Evolutionary conservation across 2,888 invertebrate species (phyloP).

Genomic region (Perithous albicinctus): DNA sequence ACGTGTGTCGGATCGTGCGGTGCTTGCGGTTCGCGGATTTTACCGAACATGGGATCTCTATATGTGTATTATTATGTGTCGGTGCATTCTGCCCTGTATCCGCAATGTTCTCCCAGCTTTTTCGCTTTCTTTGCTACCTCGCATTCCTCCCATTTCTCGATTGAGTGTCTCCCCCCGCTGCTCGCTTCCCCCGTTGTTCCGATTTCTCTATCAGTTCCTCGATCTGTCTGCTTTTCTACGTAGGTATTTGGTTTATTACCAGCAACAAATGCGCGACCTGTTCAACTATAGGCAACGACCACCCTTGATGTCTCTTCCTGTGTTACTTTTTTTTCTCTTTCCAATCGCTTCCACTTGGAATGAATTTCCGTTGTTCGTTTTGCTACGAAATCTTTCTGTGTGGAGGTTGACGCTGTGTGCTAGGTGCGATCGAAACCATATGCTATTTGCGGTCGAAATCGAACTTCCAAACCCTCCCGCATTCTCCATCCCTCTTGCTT

Average conservation of each 20-base stretch:
- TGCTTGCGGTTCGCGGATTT: slow-evolving; percentile 81
- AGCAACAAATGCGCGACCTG: slow-evolving; percentile 35
- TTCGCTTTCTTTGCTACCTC: slow-evolving; percentile 29
- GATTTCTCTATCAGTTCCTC: slow-evolving; percentile 38
- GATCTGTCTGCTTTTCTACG: slow-evolving; percentile 40
- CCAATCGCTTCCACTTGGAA: slow-evolving; percentile 25
- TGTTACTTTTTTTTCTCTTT: slow-evolving; percentile 59
- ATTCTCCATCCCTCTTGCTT: slow-evolving; percentile 1
- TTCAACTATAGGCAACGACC: slow-evolving; percentile 36
- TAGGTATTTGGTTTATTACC: slow-evolving; percentile 67
- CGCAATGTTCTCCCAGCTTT: slow-evolving; percentile 42
- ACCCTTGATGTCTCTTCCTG: neutral
- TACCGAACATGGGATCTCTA: slow-evolving; percentile 76
- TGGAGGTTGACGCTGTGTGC: slow-evolving; percentile 31
- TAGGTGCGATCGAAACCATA: slow-evolving; percentile 60
- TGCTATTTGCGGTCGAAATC: slow-evolving; percentile 68
- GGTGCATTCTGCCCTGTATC: slow-evolving; percentile 58
- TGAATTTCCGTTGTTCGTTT: slow-evolving; percentile 51
- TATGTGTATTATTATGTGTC: slow-evolving; percentile 76
- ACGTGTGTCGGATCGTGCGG: slow-evolving; percentile 82
- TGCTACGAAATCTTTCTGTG: slow-evolving; percentile 38
- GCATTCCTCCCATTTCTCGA: slow-evolving; percentile 33
- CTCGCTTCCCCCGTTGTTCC: slow-evolving; percentile 34
- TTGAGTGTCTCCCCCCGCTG: slow-evolving; percentile 45
- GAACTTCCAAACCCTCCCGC: slow-evolving; percentile 61